Evolutionary conservation across 2,888 invertebrate species (phyloP).

Genomic region (Eupithecia subfuscata): DNA sequence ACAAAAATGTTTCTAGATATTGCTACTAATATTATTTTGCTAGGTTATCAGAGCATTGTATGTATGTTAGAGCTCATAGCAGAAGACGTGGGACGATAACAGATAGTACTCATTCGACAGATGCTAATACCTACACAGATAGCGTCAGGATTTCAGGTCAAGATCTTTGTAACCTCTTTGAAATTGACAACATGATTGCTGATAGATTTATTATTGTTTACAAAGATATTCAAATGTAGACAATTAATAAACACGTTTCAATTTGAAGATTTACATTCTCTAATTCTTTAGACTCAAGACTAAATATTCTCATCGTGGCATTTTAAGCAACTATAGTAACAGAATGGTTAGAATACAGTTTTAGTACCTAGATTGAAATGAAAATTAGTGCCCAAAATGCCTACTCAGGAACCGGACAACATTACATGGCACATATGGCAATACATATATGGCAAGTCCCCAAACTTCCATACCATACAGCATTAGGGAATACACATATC

Average conservation of each 20-base stretch:
- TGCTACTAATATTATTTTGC: background rate
- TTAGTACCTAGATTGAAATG: background rate
- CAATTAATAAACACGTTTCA: background rate
- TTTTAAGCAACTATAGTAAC: background rate
- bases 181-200: constrained; percentile 17
- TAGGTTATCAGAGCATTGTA: constrained; percentile 6
- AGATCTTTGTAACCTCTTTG: constrained; percentile 32
- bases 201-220: constrained; percentile 24
- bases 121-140: constrained; percentile 43
- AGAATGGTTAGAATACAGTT: background rate
- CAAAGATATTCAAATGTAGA: background rate
- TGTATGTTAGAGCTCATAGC: background rate
- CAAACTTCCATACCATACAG: background rate
- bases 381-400: too few species aligned
- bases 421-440: background rate
- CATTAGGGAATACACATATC: background rate
- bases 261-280: constrained; percentile 1
- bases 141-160: constrained; percentile 46
- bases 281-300: background rate
- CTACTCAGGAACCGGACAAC: background rate
- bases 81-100: constrained; percentile 36
- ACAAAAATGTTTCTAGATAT: too few species aligned
- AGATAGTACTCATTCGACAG: constrained; percentile 32
- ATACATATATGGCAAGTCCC: background rate
- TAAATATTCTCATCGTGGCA: background rate